phyloP scores from a whole-genome alignment of 2,113 vertebrate species.

The Gymnorhina tibicen region DNA sequence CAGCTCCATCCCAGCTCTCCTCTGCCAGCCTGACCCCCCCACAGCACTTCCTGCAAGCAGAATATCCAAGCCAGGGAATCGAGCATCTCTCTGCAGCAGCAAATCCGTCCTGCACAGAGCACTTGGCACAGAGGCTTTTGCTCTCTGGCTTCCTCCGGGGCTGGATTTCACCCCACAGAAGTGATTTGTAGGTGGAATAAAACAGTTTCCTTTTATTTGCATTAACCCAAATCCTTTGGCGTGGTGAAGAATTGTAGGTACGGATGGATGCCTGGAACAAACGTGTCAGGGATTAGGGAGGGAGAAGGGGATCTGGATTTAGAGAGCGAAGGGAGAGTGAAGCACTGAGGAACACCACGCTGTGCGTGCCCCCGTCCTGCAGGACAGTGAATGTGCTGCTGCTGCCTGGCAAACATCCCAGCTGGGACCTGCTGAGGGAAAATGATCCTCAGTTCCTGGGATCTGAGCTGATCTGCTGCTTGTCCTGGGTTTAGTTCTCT shows the following conservation, averaged over 20 bases:
- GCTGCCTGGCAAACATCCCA: not conserved
- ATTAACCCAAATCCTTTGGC: not conserved
- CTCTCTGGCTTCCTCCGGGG: not conserved
- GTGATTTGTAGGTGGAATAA: slow-evolving; percentile 19
- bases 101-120: not conserved
- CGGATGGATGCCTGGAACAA: not conserved
- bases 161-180: not conserved
- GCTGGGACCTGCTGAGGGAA: not conserved
- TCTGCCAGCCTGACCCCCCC: not conserved
- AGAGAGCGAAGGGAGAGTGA: not conserved
- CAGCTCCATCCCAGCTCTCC: not conserved
- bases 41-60: not conserved
- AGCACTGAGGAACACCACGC: accelerated
- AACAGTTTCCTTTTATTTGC: slow-evolving; percentile 5
- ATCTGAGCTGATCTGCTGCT: not conserved
- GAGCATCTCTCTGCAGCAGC: not conserved
- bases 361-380: not conserved
- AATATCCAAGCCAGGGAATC: not conserved
- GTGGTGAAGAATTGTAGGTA: not conserved
- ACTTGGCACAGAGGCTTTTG: not conserved
- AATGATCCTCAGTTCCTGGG: not conserved
- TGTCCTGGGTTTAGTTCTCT: not conserved
- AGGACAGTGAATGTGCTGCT: accelerated
- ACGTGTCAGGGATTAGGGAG: not conserved
- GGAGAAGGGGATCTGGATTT: not conserved